Percentiles rank a stretch among this genome's conserved stretches.
phyloP scores from a whole-genome alignment of 1,140 invertebrate genomes.

The Magallana gigas region DNA sequence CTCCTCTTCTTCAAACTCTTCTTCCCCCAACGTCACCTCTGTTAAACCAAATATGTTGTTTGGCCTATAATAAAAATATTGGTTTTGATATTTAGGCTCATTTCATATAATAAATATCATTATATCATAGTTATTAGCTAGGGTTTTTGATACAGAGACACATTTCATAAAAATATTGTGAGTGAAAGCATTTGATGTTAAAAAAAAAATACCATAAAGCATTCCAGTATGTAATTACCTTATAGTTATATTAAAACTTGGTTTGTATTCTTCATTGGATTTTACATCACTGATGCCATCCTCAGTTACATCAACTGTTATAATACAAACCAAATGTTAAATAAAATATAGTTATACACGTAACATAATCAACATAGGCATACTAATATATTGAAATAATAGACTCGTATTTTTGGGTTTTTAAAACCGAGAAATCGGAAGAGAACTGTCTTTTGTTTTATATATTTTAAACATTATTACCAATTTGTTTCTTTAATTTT shows the following conservation, averaged over 20 bases:
- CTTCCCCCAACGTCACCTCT: neutral
- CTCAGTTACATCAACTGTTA: neutral
- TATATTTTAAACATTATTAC: too few species aligned
- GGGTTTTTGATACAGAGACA: neutral
- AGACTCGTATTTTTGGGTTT: too few species aligned
- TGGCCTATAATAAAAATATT: slow-evolving; percentile 6
- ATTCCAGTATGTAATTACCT: neutral
- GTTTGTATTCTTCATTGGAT: neutral
- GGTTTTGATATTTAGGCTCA: neutral
- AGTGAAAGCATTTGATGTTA: neutral
- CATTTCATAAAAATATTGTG: neutral
- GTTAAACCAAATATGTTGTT: neutral
- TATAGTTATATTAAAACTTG: slow-evolving; percentile 3
- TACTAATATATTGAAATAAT: too few species aligned
- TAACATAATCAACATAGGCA: neutral
- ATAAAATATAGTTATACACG: neutral
- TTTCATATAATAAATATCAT: neutral
- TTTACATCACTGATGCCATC: neutral
- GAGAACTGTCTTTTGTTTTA: too few species aligned
- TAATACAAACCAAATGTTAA: neutral
- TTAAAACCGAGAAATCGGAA: too few species aligned
- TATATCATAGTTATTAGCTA: neutral
- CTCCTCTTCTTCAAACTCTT: neutral
- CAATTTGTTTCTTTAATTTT: too few species aligned
- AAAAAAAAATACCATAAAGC: neutral